phyloP scores from a whole-genome alignment of 2,888 invertebrate genomes.

The Bhutanitis thaidina region DNA sequence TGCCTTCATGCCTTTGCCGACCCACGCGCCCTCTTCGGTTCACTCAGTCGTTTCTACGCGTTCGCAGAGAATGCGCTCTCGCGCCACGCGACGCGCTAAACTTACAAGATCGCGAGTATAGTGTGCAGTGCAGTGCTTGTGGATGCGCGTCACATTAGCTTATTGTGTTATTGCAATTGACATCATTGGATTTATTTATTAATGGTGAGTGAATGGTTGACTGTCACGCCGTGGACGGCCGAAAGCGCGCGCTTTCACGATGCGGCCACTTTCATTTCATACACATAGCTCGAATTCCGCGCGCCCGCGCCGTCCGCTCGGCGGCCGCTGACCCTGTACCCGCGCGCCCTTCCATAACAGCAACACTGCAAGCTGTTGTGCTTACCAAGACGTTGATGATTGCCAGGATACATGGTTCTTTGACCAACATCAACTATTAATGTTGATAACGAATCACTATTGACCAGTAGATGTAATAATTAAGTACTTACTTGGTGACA shows the following conservation, averaged over 20 bases:
- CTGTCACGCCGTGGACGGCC: slow-evolving; percentile 46
- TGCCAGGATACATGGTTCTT: no score
- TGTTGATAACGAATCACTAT: no score
- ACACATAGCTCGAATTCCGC: slow-evolving; percentile 78
- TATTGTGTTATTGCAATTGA: slow-evolving; percentile 55
- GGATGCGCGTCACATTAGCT: slow-evolving; percentile 68
- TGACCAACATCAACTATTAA: no score
- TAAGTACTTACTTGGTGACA: no score
- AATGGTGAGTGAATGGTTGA: slow-evolving; percentile 64
- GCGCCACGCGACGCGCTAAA: slow-evolving; percentile 40
- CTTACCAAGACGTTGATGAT: slow-evolving; percentile 27
- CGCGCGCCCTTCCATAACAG: slow-evolving; percentile 69
- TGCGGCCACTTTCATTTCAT: slow-evolving; percentile 79
- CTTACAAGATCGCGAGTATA: slow-evolving; percentile 54
- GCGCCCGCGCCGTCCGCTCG: slow-evolving; percentile 66
- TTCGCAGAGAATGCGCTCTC: slow-evolving; percentile 52
- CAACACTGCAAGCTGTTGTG: slow-evolving; percentile 40
- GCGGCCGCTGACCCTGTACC: slow-evolving; percentile 80
- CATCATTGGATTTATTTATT: slow-evolving; percentile 71
- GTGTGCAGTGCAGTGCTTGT: slow-evolving; percentile 74
- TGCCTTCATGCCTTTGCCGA: slow-evolving; percentile 81
- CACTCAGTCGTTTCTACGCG: slow-evolving; percentile 59
- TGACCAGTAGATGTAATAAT: not conserved
- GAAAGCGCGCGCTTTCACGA: slow-evolving; percentile 78
- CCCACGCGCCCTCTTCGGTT: slow-evolving; percentile 85